Evolutionary conservation across 2,797 vertebrate species (phyloP).

Genomic region (Emydoidea blandingii): DNA sequence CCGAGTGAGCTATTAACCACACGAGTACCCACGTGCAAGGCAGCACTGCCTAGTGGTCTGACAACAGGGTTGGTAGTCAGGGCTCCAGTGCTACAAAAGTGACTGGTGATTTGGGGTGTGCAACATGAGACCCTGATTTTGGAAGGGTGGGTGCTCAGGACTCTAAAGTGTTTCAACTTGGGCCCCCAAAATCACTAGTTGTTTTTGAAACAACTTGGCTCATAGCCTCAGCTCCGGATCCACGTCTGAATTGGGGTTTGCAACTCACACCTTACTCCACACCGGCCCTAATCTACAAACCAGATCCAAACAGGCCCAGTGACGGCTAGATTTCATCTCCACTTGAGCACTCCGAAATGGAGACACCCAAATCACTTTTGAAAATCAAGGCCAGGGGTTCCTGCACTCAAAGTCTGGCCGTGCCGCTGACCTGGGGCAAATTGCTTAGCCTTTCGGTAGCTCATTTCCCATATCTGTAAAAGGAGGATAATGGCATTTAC

Average conservation of each 20-base stretch:
- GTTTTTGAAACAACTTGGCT: neutral
- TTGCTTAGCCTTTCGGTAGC: fast-evolving
- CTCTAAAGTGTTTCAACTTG: neutral
- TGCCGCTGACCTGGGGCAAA: neutral
- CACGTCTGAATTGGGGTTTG: neutral
- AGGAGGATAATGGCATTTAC: neutral
- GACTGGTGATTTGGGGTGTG: neutral
- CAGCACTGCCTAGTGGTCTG: too few species aligned
- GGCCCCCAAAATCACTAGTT: neutral
- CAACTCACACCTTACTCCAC: neutral
- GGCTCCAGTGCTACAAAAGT: neutral
- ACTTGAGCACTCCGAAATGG: neutral
- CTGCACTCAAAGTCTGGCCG: fast-evolving
- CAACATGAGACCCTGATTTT: neutral
- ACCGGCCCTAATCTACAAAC: neutral
- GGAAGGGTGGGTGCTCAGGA: neutral
- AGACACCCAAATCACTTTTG: neutral
- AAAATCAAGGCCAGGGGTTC: neutral
- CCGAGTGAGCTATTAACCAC: too few species aligned
- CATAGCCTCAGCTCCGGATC: neutral
- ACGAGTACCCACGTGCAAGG: too few species aligned
- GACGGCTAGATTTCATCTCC: neutral
- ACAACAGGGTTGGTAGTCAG: too few species aligned
- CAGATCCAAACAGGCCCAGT: neutral
- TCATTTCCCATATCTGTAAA: neutral